Percentiles rank a stretch among this genome's conserved stretches.
Evolutionary conservation across 2,888 invertebrate species (phyloP).

Genomic region (Branchinecta sandiegonensis): DNA sequence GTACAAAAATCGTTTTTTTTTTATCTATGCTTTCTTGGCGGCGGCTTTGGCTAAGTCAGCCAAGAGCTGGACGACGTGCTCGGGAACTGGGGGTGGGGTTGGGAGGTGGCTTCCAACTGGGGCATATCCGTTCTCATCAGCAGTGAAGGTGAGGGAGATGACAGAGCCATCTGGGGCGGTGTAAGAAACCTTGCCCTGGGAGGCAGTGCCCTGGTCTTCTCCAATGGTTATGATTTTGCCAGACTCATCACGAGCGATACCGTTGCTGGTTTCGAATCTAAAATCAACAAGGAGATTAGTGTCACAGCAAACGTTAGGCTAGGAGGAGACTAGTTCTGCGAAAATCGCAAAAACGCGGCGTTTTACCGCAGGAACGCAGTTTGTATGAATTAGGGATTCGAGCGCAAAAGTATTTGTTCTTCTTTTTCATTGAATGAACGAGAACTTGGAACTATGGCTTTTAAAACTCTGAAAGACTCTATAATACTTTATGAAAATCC

Average conservation of each 20-base stretch:
- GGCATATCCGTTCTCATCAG: conserved; percentile 45
- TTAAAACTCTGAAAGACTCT: no score
- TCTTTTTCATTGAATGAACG: no score
- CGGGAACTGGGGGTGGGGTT: conserved; percentile 19
- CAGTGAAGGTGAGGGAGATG: conserved; percentile 40
- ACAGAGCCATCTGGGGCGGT: conserved; percentile 38
- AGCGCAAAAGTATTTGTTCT: no score
- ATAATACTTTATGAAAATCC: no score
- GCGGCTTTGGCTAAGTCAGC: background rate
- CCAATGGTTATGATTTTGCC: conserved; percentile 14
- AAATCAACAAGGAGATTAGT: background rate
- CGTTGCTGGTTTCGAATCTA: conserved; percentile 17
- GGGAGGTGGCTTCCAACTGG: conserved; percentile 32
- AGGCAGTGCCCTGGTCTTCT: conserved; percentile 29
- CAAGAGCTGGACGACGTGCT: conserved; percentile 20
- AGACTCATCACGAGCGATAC: conserved; percentile 18
- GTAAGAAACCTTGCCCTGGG: conserved; percentile 40
- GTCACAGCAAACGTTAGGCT: background rate
- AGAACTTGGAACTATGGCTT: no score
- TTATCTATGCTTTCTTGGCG: background rate
- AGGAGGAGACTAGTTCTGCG: no score
- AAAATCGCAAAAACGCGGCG: no score
- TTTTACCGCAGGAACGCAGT: no score
- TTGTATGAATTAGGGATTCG: no score
- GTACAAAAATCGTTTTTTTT: no score